Evolutionary conservation across 2,797 vertebrate genomes (phyloP).

Genomic region (Acipenser transmontanus): DNA sequence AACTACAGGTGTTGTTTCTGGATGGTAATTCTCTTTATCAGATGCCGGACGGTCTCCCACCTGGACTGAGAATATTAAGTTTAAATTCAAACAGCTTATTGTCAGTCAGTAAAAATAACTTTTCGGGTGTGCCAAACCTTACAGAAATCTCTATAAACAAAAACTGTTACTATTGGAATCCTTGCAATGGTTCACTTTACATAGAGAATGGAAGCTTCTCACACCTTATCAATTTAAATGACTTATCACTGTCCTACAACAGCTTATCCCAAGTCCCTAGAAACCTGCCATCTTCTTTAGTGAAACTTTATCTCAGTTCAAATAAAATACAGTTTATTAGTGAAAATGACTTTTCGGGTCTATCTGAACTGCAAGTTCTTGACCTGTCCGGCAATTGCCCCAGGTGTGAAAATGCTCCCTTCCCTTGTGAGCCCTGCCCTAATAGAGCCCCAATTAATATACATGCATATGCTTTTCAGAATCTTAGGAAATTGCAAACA

Average conservation of each 20-base stretch:
- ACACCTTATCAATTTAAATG: conserved; percentile 49
- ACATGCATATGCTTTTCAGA: conserved; percentile 61
- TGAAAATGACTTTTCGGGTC: conserved; percentile 60
- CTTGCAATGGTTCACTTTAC: conserved; percentile 53
- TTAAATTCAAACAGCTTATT: conserved; percentile 66
- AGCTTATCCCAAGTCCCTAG: conserved; percentile 74
- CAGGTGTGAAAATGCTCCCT: conserved; percentile 78
- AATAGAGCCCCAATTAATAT: conserved; percentile 59
- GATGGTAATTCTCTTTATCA: conserved; percentile 50
- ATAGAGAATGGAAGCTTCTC: conserved; percentile 59
- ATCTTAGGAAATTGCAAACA: conserved; percentile 49
- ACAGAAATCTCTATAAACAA: conserved; percentile 61
- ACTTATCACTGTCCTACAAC: conserved; percentile 73
- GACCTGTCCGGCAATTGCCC: conserved; percentile 86
- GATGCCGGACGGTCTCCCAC: conserved; percentile 66
- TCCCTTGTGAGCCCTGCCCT: conserved; percentile 70
- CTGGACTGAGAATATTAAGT: conserved; percentile 48
- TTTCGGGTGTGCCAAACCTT: conserved; percentile 59
- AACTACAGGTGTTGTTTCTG: conserved; percentile 56
- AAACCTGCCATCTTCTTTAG: conserved; percentile 60
- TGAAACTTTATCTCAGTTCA: conserved; percentile 53
- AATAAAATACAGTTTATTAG: conserved; percentile 67
- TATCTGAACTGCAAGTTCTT: conserved; percentile 62
- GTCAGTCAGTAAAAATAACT: conserved; percentile 42
- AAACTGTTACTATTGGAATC: conserved; percentile 80